Evolutionary conservation across 2,888 invertebrate species (phyloP).

Genomic region (Chrysotoxum bicinctum): DNA sequence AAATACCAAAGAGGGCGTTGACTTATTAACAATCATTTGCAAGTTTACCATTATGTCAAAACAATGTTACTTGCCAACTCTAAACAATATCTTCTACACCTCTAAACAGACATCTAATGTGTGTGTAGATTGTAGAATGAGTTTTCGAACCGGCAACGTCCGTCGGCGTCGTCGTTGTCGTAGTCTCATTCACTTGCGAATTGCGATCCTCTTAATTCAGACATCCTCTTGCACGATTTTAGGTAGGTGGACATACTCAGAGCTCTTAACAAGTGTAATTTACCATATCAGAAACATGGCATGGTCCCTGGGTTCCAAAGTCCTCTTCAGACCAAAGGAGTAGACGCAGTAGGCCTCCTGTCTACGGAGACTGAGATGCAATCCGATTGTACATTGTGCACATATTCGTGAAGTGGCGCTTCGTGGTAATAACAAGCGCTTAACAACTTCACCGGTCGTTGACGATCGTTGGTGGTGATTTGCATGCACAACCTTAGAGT

Average conservation of each 20-base stretch:
- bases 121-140: background rate
- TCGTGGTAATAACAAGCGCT: slow-evolving; percentile 53
- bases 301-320: slow-evolving; percentile 8
- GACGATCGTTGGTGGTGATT: slow-evolving; percentile 54
- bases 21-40: slow-evolving; percentile 42
- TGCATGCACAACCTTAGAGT: slow-evolving; percentile 64
- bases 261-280: slow-evolving; percentile 60
- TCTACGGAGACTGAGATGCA: slow-evolving; percentile 15
- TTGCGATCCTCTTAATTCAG: slow-evolving; percentile 54
- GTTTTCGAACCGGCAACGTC: background rate
- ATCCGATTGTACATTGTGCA: slow-evolving; percentile 39
- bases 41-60: slow-evolving; percentile 50
- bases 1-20: slow-evolving; percentile 37
- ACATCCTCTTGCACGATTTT: slow-evolving; percentile 50
- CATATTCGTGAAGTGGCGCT: slow-evolving; percentile 53
- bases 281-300: slow-evolving; percentile 57
- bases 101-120: slow-evolving; percentile 30
- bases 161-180: background rate
- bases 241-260: slow-evolving; percentile 57
- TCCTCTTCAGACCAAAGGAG: slow-evolving; percentile 10
- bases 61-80: slow-evolving; percentile 35
- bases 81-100: slow-evolving; percentile 31
- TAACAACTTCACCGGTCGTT: slow-evolving; percentile 47
- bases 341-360: slow-evolving; percentile 10
- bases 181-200: slow-evolving; percentile 3